Conservation (phyloP, 2,888 invertebrate species). For the Conus canariensis region DNA sequence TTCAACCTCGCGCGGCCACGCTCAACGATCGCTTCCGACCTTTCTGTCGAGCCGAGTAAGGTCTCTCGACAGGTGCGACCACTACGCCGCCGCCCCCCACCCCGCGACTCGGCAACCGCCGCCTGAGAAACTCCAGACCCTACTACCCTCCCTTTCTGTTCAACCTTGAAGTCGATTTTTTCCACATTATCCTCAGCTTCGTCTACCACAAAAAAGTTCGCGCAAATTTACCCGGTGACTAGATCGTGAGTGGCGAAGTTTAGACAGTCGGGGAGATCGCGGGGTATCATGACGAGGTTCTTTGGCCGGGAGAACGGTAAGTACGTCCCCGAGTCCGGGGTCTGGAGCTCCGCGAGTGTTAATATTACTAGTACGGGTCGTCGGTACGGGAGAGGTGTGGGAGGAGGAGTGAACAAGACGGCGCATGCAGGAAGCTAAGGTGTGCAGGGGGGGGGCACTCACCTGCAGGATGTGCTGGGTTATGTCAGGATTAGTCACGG, state of each 20-base stretch:
- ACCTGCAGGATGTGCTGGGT: slow-evolving; percentile 42
- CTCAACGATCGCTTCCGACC: not conserved
- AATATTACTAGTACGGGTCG: not conserved
- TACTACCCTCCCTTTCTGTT: not conserved
- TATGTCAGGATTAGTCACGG: slow-evolving; percentile 45
- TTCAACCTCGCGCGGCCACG: not conserved
- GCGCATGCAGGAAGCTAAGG: not conserved
- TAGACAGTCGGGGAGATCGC: not conserved
- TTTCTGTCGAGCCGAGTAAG: not conserved
- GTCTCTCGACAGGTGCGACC: not conserved
- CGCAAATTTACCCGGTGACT: not conserved
- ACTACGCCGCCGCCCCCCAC: not conserved
- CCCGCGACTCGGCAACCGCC: not conserved
- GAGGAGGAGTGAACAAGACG: not conserved
- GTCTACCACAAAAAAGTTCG: not conserved
- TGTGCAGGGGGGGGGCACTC: slow-evolving; percentile 5
- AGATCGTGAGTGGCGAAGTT: not conserved
- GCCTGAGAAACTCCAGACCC: too few relatives aligned
- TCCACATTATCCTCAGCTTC: not conserved
- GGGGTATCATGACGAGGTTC: not conserved
- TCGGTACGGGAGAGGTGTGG: not conserved
- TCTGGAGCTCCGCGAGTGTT: too few relatives aligned
- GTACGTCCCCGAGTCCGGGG: not conserved
- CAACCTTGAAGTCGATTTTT: not conserved
- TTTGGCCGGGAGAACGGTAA: not conserved